A percentile compares a stretch with the other conserved stretches of the same genome.
phyloP scores from a whole-genome alignment of 1,140 invertebrate species.

The Drosophila insularis region DNA sequence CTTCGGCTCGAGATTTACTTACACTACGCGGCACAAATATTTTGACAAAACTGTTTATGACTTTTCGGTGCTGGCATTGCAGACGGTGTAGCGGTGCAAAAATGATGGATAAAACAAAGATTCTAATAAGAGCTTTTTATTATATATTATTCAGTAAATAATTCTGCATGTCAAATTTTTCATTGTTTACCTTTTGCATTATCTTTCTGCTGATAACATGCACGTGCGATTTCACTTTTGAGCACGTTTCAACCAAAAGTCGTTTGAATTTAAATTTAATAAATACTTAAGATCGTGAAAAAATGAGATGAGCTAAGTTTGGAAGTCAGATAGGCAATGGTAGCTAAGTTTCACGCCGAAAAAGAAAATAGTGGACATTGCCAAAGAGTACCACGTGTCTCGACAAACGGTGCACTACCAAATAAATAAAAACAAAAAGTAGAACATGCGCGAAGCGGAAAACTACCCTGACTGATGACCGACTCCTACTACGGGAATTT shows the following conservation, averaged over 20 bases:
- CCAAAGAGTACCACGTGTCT: too few species aligned
- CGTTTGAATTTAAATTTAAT: neutral
- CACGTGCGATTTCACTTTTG: neutral
- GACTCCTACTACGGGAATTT: neutral
- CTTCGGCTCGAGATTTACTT: neutral
- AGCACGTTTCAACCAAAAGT: neutral
- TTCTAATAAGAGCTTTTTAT: too few species aligned
- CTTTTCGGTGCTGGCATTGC: too few species aligned
- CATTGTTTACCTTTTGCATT: constrained; percentile 13
- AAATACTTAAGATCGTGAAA: neutral
- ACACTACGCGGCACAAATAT: too few species aligned
- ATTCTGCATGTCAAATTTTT: constrained; percentile 1
- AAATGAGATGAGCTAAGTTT: constrained; percentile 11
- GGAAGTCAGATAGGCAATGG: neutral
- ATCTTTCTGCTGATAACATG: constrained; percentile 1
- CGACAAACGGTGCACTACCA: too few species aligned
- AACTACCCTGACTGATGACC: too few species aligned
- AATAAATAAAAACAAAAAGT: neutral
- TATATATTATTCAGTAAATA: too few species aligned
- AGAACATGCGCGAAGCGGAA: neutral
- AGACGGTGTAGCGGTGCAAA: too few species aligned
- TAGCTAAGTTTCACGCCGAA: constrained; percentile 10
- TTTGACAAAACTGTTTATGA: too few species aligned
- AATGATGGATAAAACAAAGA: too few species aligned
- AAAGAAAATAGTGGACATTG: neutral